Evolutionary conservation across 1,140 invertebrate genomes (phyloP).

Genomic region (Eurytemora carolleeae): DNA sequence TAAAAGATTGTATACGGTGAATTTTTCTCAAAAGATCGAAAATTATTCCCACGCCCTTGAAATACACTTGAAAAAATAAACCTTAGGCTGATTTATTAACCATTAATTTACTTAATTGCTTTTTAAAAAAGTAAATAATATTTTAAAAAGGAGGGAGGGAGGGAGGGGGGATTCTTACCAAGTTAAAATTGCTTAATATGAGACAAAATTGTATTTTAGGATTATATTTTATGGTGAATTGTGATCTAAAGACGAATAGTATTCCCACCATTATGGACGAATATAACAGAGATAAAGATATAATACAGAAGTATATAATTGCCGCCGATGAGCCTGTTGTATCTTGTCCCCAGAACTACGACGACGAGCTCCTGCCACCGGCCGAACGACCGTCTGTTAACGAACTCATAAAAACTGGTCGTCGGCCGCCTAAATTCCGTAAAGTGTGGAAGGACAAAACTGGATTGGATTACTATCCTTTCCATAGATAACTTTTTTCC

Average conservation of each 20-base stretch:
- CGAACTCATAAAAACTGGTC: background rate
- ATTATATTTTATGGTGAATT: background rate
- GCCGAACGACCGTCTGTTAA: background rate
- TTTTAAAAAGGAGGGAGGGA: background rate
- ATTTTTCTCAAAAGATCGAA: background rate
- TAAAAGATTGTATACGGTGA: background rate
- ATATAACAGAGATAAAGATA: background rate
- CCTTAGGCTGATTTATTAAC: background rate
- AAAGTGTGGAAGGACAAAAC: background rate
- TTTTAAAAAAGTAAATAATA: background rate
- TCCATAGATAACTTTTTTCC: slow-evolving; percentile 2
- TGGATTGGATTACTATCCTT: slow-evolving; percentile 5
- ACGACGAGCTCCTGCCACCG: slow-evolving; percentile 2
- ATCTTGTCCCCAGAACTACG: background rate
- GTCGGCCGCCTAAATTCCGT: background rate
- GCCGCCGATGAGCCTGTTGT: background rate
- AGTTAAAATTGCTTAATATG: background rate
- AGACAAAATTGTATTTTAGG: background rate
- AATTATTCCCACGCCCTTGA: background rate
- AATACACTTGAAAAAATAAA: background rate
- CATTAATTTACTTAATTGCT: background rate
- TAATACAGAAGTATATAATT: background rate
- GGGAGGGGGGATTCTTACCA: background rate
- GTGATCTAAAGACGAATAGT: background rate
- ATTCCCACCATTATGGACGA: background rate